These are phyloP conservation scores for Amazona guildingii DNA, from an alignment of 2,113 vertebrate species.

Conservation along the genomic window DNA sequence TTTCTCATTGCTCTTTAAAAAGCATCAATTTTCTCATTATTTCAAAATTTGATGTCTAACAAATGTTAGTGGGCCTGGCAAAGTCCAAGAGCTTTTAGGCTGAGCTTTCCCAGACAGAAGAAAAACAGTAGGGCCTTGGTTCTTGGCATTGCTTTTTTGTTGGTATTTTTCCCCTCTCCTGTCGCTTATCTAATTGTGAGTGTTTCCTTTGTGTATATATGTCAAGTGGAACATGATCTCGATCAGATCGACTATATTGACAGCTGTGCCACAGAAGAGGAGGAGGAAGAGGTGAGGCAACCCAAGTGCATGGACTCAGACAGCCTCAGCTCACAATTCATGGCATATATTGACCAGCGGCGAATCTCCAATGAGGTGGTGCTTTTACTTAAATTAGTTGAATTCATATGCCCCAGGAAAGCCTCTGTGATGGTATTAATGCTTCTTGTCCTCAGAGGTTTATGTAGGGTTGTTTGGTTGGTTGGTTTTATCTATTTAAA, in stretches of 20 bases:
- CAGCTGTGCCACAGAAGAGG: conserved; percentile 83
- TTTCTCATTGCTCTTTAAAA: neutral
- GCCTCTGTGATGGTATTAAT: neutral
- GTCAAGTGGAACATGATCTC: conserved; percentile 82
- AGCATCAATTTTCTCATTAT: neutral
- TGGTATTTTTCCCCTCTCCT: neutral
- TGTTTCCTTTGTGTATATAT: conserved; percentile 22
- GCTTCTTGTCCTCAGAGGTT: neutral
- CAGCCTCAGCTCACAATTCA: conserved; percentile 88
- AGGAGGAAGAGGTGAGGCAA: conserved; percentile 80
- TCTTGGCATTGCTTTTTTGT: neutral
- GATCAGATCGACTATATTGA: conserved; percentile 92
- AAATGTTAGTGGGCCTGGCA: neutral
- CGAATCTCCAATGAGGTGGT: conserved; percentile 82
- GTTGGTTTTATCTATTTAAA: neutral
- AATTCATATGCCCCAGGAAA: neutral
- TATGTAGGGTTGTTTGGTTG: neutral
- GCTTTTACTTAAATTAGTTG: neutral
- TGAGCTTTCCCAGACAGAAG: neutral
- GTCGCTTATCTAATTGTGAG: conserved; percentile 6
- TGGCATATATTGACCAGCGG: conserved; percentile 87
- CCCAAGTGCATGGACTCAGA: conserved; percentile 70
- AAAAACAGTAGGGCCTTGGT: neutral
- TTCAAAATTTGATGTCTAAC: neutral
- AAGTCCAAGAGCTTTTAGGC: neutral